phyloP scores from a whole-genome alignment of 2,888 invertebrate species.

The Megalurothrips usitatus region DNA sequence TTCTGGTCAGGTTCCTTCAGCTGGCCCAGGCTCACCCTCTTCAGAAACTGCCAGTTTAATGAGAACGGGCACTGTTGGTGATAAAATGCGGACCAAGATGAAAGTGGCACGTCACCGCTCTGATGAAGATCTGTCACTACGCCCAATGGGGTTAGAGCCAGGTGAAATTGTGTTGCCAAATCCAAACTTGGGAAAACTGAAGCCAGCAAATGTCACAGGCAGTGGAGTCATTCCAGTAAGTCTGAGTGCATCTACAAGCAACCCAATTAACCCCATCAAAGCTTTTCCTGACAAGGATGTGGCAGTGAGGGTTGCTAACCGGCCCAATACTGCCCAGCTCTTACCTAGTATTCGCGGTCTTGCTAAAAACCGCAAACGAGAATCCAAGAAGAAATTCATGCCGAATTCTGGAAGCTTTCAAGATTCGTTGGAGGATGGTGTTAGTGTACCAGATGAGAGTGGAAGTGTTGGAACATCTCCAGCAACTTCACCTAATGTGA shows the following conservation, averaged over 20 bases:
- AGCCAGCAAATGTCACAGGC: background rate
- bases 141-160: conserved; percentile 37
- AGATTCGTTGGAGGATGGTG: background rate
- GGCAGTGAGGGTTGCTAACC: background rate
- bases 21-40: background rate
- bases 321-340: background rate
- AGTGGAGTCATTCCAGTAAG: background rate
- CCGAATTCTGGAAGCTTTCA: background rate
- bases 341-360: background rate
- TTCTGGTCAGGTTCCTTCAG: background rate
- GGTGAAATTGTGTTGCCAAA: conserved; percentile 36
- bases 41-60: background rate
- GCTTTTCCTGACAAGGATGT: conserved; percentile 10
- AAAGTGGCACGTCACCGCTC: conserved; percentile 32
- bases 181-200: conserved; percentile 23
- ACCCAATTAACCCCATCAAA: background rate
- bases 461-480: conserved; percentile 45
- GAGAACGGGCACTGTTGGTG: conserved; percentile 30
- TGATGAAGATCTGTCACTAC: conserved; percentile 39
- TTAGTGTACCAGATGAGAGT: conserved; percentile 39
- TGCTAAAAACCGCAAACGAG: conserved; percentile 1
- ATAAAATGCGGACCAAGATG: conserved; percentile 4
- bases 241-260: background rate
- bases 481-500: conserved; percentile 42
- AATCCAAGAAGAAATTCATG: background rate